Evolutionary conservation across 1,140 invertebrate genomes (phyloP), one percentile per base, ranked within the genome.

Genomic region (Macrosteles quadrilineatus): DNA sequence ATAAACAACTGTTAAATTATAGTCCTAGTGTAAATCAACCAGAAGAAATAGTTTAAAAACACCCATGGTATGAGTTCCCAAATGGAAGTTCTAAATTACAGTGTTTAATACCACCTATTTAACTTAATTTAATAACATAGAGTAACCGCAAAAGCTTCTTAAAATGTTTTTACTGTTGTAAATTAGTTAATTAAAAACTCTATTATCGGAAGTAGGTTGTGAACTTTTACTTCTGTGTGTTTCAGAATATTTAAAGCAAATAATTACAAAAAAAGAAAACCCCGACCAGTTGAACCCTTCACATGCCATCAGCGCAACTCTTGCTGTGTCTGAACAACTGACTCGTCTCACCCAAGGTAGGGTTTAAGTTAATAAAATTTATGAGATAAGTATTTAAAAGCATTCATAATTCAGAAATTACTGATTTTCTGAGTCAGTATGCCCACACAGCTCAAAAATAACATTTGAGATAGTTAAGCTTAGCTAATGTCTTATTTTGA

Each of bases 321-420:
- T 76, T 9, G 67, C 73, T 43, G 74, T 76, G 19, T 74, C 75
- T 12, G 76, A 77, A 57, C 73, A 76, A 47, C 65, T 77, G 0
- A 31, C 72, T 40, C 71, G 72, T 45, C 45, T 77, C 36, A 67
- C 76, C 45, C 69, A 76, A 69, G 76, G 75, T 76, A 72, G 67
- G 40, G 30, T 40, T 23, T 14, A 27, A 50, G 21, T 3, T 55
- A 23, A 65, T n/a, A n/a, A n/a, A n/a, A n/a, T n/a, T n/a, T n/a
- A n/a, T n/a, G n/a, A n/a, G n/a, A n/a, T n/a, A n/a, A n/a, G n/a
- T n/a, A n/a, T n/a, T n/a, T n/a, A n/a, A n/a, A n/a, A n/a, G n/a
- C n/a, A n/a, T n/a, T n/a, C n/a, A n/a, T n/a, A n/a, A n/a, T n/a
- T n/a, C n/a, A n/a, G n/a, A n/a, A n/a, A n/a, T n/a, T n/a, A n/a